Base-by-base conservation (phyloP, 2,888 invertebrate species). In the Glyphotaelius pellucidus region DNA sequence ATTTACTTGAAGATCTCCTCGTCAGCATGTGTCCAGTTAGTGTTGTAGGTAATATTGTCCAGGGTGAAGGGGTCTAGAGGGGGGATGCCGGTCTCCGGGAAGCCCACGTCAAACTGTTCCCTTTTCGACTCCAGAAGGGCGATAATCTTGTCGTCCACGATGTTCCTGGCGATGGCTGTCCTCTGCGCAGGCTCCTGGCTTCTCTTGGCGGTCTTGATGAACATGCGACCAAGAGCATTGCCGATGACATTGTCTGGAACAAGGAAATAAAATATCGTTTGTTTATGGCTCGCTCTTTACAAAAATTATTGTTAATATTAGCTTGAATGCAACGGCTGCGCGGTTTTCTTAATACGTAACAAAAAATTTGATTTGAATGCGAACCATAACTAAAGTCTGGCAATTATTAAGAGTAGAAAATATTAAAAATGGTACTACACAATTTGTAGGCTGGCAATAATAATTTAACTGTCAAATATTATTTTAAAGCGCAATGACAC, bases 131-230 rank as follows among this genome's bases (percentile, higher is more conserved):
- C 93, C 31, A 93, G 85, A 15, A 93, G 31, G 14, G 90, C 93
- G 42, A 93, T 91, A n/a, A 93, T 89, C 88, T 91, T 91, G 86
- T 93, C 93, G 52, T 93, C 91, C 42, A 93, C 91, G 31, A 80
- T 86, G 84, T 91, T 90, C 67, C 88, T 91, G n/a, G 32, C 85
- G 42, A 42, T 86, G 15, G 14, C 14, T n/a, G 15, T 11, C 47
- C n/a, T 86, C 30, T 86, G 32, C 42, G 14, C 86, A 7, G 25
- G 25, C 42, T 15, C 47, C 35, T 35, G 35, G 35, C 3, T 35
- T n/a, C 5, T 83, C 35, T 83, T 32, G 35, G 32, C 83, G 25
- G 83, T 35, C 35, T 14, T 38, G 19, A 19, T 3, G 35, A 83
- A 25, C 19, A 83, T 32, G 35, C 83, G 83, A 2, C 83, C 35